Conservation (phyloP, 2,888 invertebrate genomes). For the Leucophora obtusa region DNA sequence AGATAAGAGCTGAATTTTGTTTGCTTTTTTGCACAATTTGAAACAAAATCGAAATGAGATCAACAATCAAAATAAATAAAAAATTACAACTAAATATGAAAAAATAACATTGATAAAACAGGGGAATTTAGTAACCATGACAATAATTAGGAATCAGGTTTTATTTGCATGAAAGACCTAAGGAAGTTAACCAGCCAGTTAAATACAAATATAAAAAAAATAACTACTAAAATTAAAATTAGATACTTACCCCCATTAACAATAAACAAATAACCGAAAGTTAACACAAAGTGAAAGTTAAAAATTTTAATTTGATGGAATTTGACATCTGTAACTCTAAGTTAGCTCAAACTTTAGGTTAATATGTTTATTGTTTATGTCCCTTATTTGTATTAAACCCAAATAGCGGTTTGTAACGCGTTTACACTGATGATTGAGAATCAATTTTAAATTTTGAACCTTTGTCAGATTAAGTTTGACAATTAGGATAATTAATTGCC, state of each 20-base stretch:
- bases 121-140: background rate
- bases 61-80: conserved; percentile 7
- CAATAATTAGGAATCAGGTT: background rate
- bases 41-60: conserved; percentile 27
- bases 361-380: no score
- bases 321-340: no score
- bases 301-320: no score
- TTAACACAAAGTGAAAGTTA: no score
- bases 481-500: no score
- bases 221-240: background rate
- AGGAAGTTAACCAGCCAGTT: background rate
- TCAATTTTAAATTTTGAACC: no score
- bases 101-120: background rate
- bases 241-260: no score
- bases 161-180: background rate
- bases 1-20: conserved; percentile 8
- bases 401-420: background rate
- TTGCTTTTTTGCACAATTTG: background rate
- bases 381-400: no score
- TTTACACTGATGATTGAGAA: background rate
- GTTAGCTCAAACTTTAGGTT: no score
- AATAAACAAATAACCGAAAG: no score
- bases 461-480: no score
- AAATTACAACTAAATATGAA: background rate
- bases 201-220: background rate